phyloP scores from a whole-genome alignment of 1,140 invertebrate species.

The Heliconius hermathena region DNA sequence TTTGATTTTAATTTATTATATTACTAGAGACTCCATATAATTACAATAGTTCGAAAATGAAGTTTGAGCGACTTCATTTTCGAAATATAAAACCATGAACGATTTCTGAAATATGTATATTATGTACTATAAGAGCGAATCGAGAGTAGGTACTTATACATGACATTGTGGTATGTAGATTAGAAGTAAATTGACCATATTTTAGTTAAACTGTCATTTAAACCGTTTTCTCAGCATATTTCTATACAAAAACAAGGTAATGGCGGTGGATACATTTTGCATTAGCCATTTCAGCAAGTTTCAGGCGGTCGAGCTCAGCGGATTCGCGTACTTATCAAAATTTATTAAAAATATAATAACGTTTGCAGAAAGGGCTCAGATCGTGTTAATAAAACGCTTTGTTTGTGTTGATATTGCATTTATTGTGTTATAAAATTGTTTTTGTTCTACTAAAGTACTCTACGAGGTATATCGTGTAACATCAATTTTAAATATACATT shows the following conservation, averaged over 20 bases:
- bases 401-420: constrained; percentile 19
- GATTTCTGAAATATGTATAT: too few species aligned
- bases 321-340: constrained; percentile 48
- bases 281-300: constrained; percentile 56
- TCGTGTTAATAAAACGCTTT: constrained; percentile 6
- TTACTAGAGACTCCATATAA: too few species aligned
- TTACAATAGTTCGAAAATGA: too few species aligned
- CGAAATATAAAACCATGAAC: too few species aligned
- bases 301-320: constrained; percentile 25
- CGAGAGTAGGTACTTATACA: not conserved
- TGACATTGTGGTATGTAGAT: not conserved
- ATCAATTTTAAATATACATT: too few species aligned
- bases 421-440: not conserved
- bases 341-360: constrained; percentile 55
- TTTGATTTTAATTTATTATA: too few species aligned
- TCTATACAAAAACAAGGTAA: constrained; percentile 49
- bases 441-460: not conserved
- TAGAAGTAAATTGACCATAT: not conserved
- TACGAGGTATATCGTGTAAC: not conserved
- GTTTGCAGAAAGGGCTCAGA: constrained; percentile 31
- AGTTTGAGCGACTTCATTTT: too few species aligned
- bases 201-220: not conserved
- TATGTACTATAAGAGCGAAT: not conserved
- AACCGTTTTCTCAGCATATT: constrained; percentile 12
- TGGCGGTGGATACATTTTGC: constrained; percentile 53